Conservation (phyloP, 2,113 vertebrate genomes). For the Sceloporus undulatus region DNA sequence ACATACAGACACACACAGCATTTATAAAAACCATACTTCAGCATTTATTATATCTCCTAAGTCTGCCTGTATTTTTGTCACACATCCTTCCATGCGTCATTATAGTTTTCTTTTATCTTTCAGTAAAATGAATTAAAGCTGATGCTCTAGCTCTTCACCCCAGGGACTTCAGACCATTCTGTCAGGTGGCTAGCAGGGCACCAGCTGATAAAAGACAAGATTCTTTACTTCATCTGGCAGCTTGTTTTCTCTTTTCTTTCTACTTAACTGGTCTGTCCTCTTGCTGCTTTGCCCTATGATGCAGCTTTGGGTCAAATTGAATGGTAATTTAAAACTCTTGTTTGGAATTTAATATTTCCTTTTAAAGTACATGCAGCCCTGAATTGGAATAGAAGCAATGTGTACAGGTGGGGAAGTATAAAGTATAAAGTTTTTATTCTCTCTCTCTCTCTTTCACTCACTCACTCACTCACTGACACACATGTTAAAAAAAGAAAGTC, state of each 20-base stretch:
- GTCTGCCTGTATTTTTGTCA: background rate
- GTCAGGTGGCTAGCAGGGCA: background rate
- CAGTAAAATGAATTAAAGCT: background rate
- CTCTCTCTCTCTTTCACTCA: too few species aligned
- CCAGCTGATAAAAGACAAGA: background rate
- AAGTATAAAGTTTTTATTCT: too few species aligned
- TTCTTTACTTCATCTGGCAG: background rate
- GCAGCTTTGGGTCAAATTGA: background rate
- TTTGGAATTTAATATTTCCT: too few species aligned
- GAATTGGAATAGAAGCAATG: too few species aligned
- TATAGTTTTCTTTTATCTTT: background rate
- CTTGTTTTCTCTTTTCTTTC: background rate
- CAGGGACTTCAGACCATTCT: background rate
- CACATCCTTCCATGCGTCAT: background rate
- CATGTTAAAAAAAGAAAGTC: too few species aligned
- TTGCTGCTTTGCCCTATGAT: background rate
- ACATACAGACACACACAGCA: background rate
- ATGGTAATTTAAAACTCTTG: too few species aligned
- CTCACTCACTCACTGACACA: too few species aligned
- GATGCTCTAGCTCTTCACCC: background rate
- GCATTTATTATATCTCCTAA: background rate
- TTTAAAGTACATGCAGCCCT: background rate
- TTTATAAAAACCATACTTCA: too few species aligned
- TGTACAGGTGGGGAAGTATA: too few species aligned
- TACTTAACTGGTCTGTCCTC: background rate